phyloP scores from a whole-genome alignment of 1,140 invertebrate genomes.

The Aphelinus certus region DNA sequence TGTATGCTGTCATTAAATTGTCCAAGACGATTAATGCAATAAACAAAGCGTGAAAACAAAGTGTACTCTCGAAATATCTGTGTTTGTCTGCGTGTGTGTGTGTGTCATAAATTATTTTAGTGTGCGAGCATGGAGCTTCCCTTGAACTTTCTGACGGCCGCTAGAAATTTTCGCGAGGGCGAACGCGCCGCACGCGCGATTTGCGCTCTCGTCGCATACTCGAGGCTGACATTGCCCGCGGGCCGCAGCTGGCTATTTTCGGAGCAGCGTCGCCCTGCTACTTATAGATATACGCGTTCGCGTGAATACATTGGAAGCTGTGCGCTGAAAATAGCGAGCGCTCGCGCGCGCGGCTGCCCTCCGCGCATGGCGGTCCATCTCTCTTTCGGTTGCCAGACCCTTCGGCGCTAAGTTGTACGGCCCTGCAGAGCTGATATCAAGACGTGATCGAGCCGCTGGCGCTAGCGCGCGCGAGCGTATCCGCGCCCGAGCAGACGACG shows the following conservation, averaged over 20 bases:
- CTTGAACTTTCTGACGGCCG: slow-evolving; percentile 1
- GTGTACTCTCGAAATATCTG: no score
- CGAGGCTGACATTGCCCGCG: slow-evolving; percentile 10
- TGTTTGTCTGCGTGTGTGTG: no score
- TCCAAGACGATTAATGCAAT: background rate
- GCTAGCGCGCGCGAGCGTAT: no score
- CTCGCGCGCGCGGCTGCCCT: background rate
- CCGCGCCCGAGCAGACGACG: slow-evolving; percentile 5
- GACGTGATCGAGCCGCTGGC: no score
- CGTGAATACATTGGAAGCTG: slow-evolving; percentile 18
- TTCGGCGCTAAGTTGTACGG: no score
- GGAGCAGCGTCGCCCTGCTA: slow-evolving; percentile 7
- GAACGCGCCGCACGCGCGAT: background rate
- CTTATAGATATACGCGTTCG: background rate
- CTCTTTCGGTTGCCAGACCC: no score
- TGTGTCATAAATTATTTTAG: background rate
- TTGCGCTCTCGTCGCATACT: no score
- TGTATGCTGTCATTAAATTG: background rate
- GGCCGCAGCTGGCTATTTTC: slow-evolving; percentile 13
- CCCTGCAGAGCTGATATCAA: no score
- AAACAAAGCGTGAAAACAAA: background rate
- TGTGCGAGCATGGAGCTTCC: background rate
- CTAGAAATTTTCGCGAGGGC: background rate
- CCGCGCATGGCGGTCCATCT: no score
- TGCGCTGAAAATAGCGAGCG: slow-evolving; percentile 25